Evolutionary conservation across 2,888 invertebrate genomes (phyloP).

Genomic region (Ochropleura leucogaster): DNA sequence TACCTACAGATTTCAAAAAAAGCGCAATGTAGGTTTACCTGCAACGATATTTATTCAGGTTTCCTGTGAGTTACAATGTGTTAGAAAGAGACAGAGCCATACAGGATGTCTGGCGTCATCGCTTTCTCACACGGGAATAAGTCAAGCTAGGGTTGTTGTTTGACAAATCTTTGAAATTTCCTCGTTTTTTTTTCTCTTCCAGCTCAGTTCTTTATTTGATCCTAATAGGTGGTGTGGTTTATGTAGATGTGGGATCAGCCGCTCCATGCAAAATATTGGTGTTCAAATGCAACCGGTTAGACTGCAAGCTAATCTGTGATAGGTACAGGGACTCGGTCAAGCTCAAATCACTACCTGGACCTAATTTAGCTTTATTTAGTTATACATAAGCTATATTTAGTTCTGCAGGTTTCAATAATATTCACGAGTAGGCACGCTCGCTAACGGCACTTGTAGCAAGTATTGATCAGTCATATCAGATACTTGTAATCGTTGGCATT

Average conservation of each 20-base stretch:
- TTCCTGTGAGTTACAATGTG: not conserved
- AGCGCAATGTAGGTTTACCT: not conserved
- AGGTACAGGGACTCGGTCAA: not conserved
- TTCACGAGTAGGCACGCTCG: not conserved
- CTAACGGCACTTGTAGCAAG: conserved; percentile 1
- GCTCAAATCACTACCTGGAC: not conserved
- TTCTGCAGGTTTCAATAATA: conserved; percentile 12
- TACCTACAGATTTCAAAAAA: not conserved
- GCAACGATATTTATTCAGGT: not conserved
- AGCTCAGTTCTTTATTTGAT: not conserved
- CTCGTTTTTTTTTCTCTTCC: not conserved
- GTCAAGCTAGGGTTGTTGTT: not conserved
- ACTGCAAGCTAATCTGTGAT: not conserved
- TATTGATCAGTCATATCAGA: conserved; percentile 39
- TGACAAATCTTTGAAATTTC: not conserved
- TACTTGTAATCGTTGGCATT: conserved; percentile 26
- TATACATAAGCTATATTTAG: not conserved
- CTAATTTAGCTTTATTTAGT: not conserved
- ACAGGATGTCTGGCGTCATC: too few species aligned
- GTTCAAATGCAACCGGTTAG: too few species aligned
- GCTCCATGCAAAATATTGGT: too few species aligned
- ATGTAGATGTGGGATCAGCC: too few species aligned
- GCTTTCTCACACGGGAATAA: too few species aligned
- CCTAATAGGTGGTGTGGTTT: not conserved
- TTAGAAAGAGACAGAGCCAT: too few species aligned